Evolutionary conservation across 2,888 invertebrate species (phyloP).

Genomic region (Dorcus hopei): DNA sequence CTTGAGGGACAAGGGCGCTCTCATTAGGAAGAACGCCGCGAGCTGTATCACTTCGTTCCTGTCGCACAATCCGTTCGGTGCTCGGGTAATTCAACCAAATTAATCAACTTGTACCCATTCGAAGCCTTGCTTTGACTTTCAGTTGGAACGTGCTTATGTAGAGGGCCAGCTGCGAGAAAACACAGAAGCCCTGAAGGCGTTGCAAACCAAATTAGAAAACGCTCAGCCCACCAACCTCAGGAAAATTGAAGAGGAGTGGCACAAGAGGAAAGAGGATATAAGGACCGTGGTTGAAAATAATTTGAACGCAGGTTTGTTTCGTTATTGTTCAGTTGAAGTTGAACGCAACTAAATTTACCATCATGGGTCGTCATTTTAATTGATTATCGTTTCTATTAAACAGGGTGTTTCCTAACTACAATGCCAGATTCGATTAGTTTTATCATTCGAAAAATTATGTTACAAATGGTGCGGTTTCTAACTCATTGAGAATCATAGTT

Average conservation of each 20-base stretch:
- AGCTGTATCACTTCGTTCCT: constrained; percentile 75
- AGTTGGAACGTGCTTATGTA: constrained; percentile 48
- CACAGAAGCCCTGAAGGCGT: constrained; percentile 34
- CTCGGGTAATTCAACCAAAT: constrained; percentile 54
- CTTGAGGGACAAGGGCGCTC: constrained; percentile 77
- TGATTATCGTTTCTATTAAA: no score
- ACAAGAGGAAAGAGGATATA: constrained; percentile 53
- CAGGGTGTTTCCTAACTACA: no score
- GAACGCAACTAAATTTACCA: no score
- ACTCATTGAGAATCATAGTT: no score
- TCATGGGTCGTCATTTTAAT: no score
- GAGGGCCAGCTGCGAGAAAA: constrained; percentile 60
- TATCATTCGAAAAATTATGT: no score
- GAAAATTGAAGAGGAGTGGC: constrained; percentile 52
- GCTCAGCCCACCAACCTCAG: constrained; percentile 31
- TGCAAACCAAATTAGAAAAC: constrained; percentile 23
- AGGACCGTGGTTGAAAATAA: constrained; percentile 53
- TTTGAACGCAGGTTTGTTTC: constrained; percentile 3
- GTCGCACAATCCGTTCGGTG: constrained; percentile 83
- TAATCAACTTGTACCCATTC: constrained; percentile 30
- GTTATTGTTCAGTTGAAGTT: background rate
- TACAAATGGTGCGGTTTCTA: no score
- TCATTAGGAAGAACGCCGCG: constrained; percentile 82
- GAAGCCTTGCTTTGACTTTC: constrained; percentile 31
- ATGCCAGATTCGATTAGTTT: no score